Percentiles rank a stretch among this genome's conserved stretches.
Conservation (phyloP, 1,140 invertebrate species). For the Megalonaias nervosa region DNA sequence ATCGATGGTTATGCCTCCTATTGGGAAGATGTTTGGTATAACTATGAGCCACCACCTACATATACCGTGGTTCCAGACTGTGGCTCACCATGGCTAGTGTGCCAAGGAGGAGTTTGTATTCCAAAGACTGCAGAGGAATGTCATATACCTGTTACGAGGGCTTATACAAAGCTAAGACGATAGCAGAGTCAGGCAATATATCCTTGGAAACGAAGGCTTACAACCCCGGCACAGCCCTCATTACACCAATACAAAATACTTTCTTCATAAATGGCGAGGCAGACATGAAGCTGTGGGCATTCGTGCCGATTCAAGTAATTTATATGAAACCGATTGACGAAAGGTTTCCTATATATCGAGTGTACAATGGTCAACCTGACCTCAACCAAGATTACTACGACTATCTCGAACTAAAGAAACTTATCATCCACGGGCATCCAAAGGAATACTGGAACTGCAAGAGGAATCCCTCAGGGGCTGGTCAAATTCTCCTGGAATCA, state of each 20-base stretch:
- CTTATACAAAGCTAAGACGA: neutral
- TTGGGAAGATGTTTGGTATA: constrained; percentile 13
- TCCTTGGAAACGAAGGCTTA: neutral
- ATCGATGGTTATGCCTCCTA: constrained; percentile 19
- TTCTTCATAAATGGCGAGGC: no score
- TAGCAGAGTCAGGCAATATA: neutral
- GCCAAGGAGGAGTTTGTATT: neutral
- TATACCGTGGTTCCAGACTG: neutral
- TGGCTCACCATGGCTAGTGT: neutral
- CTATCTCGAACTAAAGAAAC: no score
- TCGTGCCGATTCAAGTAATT: neutral
- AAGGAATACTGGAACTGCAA: neutral
- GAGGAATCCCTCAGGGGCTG: neutral
- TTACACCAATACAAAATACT: no score
- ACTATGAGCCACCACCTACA: constrained; percentile 1
- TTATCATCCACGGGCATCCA: neutral
- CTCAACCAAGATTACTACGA: no score
- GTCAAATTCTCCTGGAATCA: constrained; percentile 5
- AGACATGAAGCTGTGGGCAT: no score
- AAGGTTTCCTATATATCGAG: no score
- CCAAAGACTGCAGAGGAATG: neutral
- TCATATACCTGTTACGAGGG: neutral
- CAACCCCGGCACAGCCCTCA: no score
- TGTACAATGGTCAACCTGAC: no score
- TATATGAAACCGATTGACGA: no score